phyloP scores from a whole-genome alignment of 2,888 invertebrate genomes.

The Tetrapedia diversipes region DNA sequence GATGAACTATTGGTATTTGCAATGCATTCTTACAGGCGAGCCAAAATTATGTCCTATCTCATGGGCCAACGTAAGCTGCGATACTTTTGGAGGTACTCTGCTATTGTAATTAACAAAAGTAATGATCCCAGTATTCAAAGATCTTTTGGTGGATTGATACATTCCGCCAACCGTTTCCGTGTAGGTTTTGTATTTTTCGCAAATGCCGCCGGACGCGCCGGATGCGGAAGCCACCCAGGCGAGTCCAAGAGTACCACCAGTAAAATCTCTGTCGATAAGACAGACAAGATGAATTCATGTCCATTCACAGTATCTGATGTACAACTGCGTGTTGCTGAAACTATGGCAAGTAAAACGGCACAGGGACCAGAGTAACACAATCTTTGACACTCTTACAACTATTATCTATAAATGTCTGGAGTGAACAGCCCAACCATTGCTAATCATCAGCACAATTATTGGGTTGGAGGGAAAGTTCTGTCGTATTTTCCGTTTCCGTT shows the following conservation, averaged over 20 bases:
- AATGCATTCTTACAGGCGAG: constrained; percentile 89
- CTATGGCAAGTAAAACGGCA: too few relatives aligned
- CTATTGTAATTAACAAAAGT: constrained; percentile 99
- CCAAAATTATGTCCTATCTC: constrained; percentile 99
- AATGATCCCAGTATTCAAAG: constrained; percentile 98
- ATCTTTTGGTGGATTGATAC: constrained; percentile 96
- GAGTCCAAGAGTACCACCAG: constrained; percentile 97
- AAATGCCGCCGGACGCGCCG: constrained; percentile 99
- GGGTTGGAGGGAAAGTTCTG: too few relatives aligned
- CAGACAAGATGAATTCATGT: not conserved
- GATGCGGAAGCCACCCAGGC: constrained; percentile 99
- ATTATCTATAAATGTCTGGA: too few relatives aligned
- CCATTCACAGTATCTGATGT: too few relatives aligned
- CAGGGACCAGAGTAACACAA: too few relatives aligned
- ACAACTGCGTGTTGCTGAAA: too few relatives aligned
- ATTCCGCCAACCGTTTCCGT: constrained; percentile 97
- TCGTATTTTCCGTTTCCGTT: too few relatives aligned
- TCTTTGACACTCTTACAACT: too few relatives aligned
- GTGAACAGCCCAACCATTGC: too few relatives aligned
- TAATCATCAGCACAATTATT: too few relatives aligned
- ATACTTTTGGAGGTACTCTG: constrained; percentile 98
- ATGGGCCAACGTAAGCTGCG: constrained; percentile 98
- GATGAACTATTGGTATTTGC: too few relatives aligned
- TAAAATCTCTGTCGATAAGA: constrained; percentile 90
- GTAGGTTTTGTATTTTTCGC: constrained; percentile 98